Percentiles rank a stretch among this genome's conserved stretches.
Conservation (phyloP, 1,140 invertebrate genomes). For the Trachymyrmex septentrionalis region DNA sequence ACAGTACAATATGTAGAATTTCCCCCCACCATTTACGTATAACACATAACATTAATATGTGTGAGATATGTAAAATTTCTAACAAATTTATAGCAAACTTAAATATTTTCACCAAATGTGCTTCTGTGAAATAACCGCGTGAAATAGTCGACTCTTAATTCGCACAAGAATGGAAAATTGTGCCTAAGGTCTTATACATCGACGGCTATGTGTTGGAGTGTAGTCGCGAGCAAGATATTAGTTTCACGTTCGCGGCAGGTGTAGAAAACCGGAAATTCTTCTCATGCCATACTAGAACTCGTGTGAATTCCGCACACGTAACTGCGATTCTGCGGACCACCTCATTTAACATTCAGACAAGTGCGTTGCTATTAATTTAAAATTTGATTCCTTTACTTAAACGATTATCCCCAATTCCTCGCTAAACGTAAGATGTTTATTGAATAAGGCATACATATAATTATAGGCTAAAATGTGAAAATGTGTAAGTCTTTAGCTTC, state of each 20-base stretch:
- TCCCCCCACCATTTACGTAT: background rate
- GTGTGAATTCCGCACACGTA: conserved; percentile 66
- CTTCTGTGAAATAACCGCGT: conserved; percentile 5
- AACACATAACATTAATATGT: background rate
- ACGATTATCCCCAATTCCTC: conserved; percentile 65
- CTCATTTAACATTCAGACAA: conserved; percentile 75
- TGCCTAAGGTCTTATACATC: conserved; percentile 40
- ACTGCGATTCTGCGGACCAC: conserved; percentile 55
- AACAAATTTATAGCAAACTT: conserved; percentile 12
- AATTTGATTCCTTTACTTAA: conserved; percentile 72
- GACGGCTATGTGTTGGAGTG: background rate
- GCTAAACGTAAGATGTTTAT: conserved; percentile 28
- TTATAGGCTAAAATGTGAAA: conserved; percentile 28
- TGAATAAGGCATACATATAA: conserved; percentile 14
- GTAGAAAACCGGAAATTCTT: conserved; percentile 65
- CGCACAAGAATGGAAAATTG: conserved; percentile 47
- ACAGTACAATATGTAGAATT: background rate
- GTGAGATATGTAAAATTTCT: conserved; percentile 23
- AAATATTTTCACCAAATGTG: background rate
- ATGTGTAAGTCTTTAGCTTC: conserved; percentile 4
- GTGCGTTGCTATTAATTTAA: conserved; percentile 73
- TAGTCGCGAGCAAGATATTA: conserved; percentile 67
- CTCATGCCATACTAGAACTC: conserved; percentile 38
- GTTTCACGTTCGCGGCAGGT: conserved; percentile 55
- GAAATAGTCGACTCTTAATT: conserved; percentile 37